Evolutionary conservation across 1,140 invertebrate species (phyloP), one percentile per base, ranked within the genome.

Genomic region (Bombyx mori): DNA sequence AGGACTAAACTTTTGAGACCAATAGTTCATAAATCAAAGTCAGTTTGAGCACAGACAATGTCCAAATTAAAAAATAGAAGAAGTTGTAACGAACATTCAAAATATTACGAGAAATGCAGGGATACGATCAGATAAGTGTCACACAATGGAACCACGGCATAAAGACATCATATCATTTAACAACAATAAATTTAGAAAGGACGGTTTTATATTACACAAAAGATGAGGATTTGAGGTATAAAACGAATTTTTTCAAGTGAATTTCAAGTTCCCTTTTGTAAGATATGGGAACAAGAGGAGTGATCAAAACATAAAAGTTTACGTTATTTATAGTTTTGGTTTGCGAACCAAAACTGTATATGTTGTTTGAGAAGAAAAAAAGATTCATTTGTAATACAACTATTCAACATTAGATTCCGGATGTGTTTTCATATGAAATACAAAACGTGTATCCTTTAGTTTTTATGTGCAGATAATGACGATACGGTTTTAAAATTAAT

Each of bases 141-240:
- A 58, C 67, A 86, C 80, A 85, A 86, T 79, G 62, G 81, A 73
- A 60, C 61, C 66, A 74, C 66, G 72, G 73, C 70, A 86, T 86
- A 86, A 82, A 85, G 81, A 85, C 81, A 84, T 86, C 83, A 86
- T 83, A 86, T 83, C 73, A 83, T 82, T 77, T 69, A 67, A 71
- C 66, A 68, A 83, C 76, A 79, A 82, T 86, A 84, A 86, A 86
- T 83, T 79, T 74, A 61, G 58, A 66, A 73, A 76, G 75, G 75
- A 76, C 80, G 75, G 80, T 82, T 79, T 77, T 65, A 75, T 75
- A 75, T 74, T 66, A 75, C 65, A 84, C 77, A 86, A 86, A 77
- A 75, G 74, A 71, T 69, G 66, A 68, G 69, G 66, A 68, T 68
- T 67, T 67, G 63, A 68, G 73, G 70, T 67, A 53, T 65, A 69